Evolutionary conservation across 2,113 vertebrate genomes (phyloP).

Genomic region (Cygnus buccinator): DNA sequence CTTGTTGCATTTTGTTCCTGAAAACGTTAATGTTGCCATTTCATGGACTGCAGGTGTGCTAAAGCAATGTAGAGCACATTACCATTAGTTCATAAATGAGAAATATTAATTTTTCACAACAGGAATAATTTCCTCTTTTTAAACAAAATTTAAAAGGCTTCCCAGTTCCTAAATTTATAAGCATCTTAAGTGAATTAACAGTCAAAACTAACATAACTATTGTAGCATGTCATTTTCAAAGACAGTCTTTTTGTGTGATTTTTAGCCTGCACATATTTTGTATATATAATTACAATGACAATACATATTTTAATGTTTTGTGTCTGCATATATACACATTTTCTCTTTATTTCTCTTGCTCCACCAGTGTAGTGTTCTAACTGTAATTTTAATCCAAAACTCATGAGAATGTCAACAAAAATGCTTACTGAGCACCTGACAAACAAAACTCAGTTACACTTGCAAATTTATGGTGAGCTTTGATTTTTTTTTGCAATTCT

Average conservation of each 20-base stretch:
- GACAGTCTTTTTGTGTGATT: neutral
- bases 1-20: neutral
- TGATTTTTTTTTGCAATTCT: neutral
- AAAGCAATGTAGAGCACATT: slow-evolving; percentile 5
- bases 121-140: neutral
- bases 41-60: slow-evolving; percentile 11
- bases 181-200: neutral
- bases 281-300: neutral
- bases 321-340: neutral
- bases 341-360: neutral
- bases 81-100: neutral
- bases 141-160: neutral
- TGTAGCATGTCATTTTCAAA: neutral
- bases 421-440: neutral
- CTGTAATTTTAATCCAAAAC: neutral
- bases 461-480: neutral
- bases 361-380: neutral
- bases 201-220: neutral
- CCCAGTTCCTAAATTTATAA: neutral
- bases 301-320: neutral
- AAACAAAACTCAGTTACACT: neutral
- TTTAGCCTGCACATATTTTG: neutral
- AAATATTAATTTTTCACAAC: slow-evolving; percentile 27
- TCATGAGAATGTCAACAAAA: neutral
- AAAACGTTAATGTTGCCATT: slow-evolving; percentile 36